Evolutionary conservation across 2,888 invertebrate genomes (phyloP).

Genomic region (Oxytorus armatus): DNA sequence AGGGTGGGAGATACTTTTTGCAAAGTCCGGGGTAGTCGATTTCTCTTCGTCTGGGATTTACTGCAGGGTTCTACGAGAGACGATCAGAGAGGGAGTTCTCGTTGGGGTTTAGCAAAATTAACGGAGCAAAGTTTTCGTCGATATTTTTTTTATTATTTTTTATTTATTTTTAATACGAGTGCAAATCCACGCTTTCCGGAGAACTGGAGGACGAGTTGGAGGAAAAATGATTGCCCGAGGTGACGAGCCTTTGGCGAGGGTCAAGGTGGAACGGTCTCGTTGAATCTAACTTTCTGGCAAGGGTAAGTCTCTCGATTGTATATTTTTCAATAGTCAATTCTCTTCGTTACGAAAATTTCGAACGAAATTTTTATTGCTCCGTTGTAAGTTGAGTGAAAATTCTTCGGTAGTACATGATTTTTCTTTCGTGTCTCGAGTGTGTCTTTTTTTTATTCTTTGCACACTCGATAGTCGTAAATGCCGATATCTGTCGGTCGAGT

Average conservation of each 20-base stretch:
- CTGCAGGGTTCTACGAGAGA: background rate
- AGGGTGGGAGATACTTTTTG: background rate
- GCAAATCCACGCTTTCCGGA: slow-evolving; percentile 8
- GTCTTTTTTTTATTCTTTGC: no score
- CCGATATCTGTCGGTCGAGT: background rate
- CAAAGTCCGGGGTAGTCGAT: background rate
- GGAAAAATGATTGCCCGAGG: slow-evolving; percentile 21
- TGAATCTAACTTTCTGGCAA: slow-evolving; percentile 4
- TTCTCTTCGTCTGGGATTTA: background rate
- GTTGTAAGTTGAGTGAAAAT: no score
- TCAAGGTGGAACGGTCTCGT: slow-evolving; percentile 15
- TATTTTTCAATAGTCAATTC: background rate
- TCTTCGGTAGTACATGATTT: background rate
- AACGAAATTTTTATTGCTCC: background rate
- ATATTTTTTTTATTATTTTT: background rate
- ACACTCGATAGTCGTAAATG: background rate
- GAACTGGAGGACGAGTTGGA: slow-evolving; percentile 10
- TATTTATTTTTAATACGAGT: slow-evolving; percentile 27
- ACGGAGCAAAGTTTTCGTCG: background rate
- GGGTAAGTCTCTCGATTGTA: slow-evolving; percentile 29
- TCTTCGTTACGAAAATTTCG: background rate
- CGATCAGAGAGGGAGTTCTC: background rate
- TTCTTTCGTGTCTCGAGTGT: background rate
- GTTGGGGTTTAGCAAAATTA: no score
- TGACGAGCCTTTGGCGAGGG: slow-evolving; percentile 3